Percentiles rank a stretch among this genome's conserved stretches.
These are phyloP conservation scores for Chaetodon auriga DNA, from an alignment of 2,113 vertebrate genomes.

Conservation along the genomic window DNA sequence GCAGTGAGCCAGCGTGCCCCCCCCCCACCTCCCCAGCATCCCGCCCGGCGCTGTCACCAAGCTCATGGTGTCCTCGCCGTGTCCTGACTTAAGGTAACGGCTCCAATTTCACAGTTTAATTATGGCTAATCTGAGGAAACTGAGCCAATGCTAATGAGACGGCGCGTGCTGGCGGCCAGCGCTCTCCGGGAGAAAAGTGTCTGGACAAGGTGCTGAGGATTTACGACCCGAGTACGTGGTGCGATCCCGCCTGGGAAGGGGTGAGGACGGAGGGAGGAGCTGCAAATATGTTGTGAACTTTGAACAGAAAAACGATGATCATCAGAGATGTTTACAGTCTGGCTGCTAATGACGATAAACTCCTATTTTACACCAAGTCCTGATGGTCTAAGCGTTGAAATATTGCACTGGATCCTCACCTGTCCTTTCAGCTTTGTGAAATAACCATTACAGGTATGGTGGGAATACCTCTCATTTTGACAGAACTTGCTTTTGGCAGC, in stretches of 20 bases:
- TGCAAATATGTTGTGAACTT: background rate
- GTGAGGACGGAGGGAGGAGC: background rate
- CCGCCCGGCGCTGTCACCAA: conserved; percentile 40
- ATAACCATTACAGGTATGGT: background rate
- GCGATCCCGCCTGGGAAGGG: conserved; percentile 7
- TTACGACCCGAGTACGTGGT: conserved; percentile 49
- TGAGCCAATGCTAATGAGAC: conserved; percentile 90
- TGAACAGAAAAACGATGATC: background rate
- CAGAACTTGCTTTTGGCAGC: conserved; percentile 15
- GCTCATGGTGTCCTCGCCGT: conserved; percentile 75
- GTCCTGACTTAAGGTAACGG: conserved; percentile 88
- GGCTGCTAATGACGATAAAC: background rate
- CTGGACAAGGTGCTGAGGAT: conserved; percentile 64
- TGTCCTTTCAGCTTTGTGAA: background rate
- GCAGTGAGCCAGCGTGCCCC: conserved; percentile 59
- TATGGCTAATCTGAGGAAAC: conserved; percentile 91
- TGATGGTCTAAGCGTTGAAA: background rate
- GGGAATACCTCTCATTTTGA: background rate
- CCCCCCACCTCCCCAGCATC: background rate
- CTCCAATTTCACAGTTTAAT: conserved; percentile 97
- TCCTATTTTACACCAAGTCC: background rate
- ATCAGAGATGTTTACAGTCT: background rate
- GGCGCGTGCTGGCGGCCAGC: conserved; percentile 63
- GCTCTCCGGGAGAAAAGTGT: conserved; percentile 73
- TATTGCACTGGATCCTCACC: background rate